Evolutionary conservation across 2,797 vertebrate genomes (phyloP).

Genomic region (Pseudocheirus occidentalis): DNA sequence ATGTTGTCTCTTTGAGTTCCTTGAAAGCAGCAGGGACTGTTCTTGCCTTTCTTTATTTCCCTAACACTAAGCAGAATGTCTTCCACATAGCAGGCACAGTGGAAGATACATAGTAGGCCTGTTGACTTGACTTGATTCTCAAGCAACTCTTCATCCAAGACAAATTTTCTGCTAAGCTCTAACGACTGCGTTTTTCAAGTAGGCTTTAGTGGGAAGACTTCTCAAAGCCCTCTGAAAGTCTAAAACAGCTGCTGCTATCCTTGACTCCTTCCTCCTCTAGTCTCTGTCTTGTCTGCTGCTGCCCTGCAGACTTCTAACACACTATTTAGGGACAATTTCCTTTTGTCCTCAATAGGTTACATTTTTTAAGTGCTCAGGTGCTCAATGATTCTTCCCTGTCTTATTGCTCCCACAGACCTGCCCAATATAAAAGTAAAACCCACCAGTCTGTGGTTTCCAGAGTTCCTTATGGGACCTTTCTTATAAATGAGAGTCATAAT

Average conservation of each 20-base stretch:
- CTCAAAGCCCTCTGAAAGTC: background rate
- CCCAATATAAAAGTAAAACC: slow-evolving; percentile 17
- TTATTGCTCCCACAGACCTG: slow-evolving; percentile 22
- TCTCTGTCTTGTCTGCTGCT: background rate
- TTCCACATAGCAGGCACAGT: background rate
- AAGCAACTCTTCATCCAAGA: slow-evolving; percentile 28
- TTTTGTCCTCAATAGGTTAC: background rate
- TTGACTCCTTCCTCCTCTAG: background rate
- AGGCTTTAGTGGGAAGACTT: background rate
- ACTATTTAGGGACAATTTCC: background rate
- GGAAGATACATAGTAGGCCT: background rate
- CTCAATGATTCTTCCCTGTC: background rate
- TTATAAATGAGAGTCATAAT: background rate
- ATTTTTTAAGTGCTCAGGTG: background rate
- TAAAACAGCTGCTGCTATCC: background rate
- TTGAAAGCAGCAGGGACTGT: background rate
- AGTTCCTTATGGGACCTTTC: background rate
- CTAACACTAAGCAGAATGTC: background rate
- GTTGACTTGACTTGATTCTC: background rate
- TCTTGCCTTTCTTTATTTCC: background rate
- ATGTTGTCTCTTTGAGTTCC: background rate
- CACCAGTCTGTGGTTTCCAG: background rate
- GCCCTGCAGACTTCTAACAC: background rate
- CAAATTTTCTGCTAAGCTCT: background rate
- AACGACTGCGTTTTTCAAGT: slow-evolving; percentile 16